Evolutionary conservation across 2,113 vertebrate species (phyloP).

Genomic region (Passer domesticus): DNA sequence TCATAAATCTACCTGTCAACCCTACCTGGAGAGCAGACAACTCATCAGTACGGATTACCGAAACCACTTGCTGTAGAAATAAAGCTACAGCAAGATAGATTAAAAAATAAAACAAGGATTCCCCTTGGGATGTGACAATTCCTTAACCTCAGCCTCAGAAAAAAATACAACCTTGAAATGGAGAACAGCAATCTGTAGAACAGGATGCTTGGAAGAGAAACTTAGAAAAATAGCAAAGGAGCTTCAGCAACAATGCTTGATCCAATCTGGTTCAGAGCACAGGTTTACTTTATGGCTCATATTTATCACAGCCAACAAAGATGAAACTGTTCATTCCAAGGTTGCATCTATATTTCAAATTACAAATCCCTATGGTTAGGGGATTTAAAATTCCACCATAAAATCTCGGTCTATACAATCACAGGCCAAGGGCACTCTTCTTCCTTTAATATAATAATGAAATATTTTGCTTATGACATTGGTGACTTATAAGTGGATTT

Average conservation of each 20-base stretch:
- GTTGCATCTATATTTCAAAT: slow-evolving; percentile 44
- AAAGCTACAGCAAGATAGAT: slow-evolving; percentile 48
- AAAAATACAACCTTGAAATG: slow-evolving; percentile 60
- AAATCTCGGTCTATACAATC: slow-evolving; percentile 12
- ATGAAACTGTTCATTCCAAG: slow-evolving; percentile 40
- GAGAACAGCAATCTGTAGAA: slow-evolving; percentile 29
- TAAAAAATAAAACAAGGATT: slow-evolving; percentile 45
- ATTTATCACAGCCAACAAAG: slow-evolving; percentile 43
- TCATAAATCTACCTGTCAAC: slow-evolving; percentile 64
- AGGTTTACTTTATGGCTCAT: slow-evolving; percentile 42
- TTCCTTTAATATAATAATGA: background rate
- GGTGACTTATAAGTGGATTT: background rate
- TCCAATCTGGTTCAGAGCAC: slow-evolving; percentile 24
- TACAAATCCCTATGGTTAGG: background rate
- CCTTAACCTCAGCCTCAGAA: slow-evolving; percentile 18
- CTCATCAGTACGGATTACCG: slow-evolving; percentile 57
- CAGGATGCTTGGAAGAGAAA: background rate
- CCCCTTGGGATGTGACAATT: slow-evolving; percentile 54
- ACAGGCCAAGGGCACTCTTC: background rate
- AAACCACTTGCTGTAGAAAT: slow-evolving; percentile 51
- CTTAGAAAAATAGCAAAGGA: background rate
- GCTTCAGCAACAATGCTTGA: background rate
- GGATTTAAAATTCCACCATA: slow-evolving; percentile 37
- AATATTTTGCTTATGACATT: background rate
- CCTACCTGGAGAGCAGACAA: slow-evolving; percentile 1